phyloP scores from a whole-genome alignment of 2,888 invertebrate genomes.

The Nephrocerus scutellatus region DNA sequence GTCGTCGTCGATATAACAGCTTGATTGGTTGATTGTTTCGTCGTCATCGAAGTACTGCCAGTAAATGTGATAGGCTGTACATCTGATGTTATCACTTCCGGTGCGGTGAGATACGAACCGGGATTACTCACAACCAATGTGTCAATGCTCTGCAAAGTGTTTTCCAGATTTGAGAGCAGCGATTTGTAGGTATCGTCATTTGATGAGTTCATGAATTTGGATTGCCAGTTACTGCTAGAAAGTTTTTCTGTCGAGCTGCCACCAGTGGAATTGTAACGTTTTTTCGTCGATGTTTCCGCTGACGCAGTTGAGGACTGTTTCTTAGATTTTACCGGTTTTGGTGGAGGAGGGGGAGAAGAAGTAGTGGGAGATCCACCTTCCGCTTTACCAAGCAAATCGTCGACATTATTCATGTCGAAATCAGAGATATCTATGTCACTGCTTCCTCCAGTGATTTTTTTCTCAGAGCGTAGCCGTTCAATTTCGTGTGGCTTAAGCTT shows the following conservation, averaged over 20 bases:
- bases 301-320: too few relatives aligned
- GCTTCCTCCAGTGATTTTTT: constrained; percentile 30
- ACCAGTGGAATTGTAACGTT: constrained; percentile 28
- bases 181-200: constrained; percentile 47
- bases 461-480: constrained; percentile 42
- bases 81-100: constrained; percentile 6
- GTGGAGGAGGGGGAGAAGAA: constrained; percentile 4
- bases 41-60: too few relatives aligned
- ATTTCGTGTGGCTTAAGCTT: constrained; percentile 63
- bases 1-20: constrained; percentile 17
- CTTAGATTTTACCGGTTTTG: too few relatives aligned
- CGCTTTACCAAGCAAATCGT: constrained; percentile 41
- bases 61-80: constrained; percentile 47
- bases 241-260: constrained; percentile 18
- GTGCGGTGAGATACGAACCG: constrained; percentile 26
- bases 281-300: too few relatives aligned
- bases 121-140: constrained; percentile 37
- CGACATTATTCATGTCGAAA: constrained; percentile 44
- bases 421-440: constrained; percentile 44
- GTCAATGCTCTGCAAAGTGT: constrained; percentile 49
- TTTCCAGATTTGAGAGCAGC: constrained; percentile 49
- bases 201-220: constrained; percentile 35
- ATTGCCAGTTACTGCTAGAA: constrained; percentile 36
- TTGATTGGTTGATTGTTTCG: constrained; percentile 26
- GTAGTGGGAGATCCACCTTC: constrained; percentile 21